Evolutionary conservation across 2,797 vertebrate species (phyloP), one percentile per base, ranked within the genome.

Genomic region (Tamandua tetradactyla): DNA sequence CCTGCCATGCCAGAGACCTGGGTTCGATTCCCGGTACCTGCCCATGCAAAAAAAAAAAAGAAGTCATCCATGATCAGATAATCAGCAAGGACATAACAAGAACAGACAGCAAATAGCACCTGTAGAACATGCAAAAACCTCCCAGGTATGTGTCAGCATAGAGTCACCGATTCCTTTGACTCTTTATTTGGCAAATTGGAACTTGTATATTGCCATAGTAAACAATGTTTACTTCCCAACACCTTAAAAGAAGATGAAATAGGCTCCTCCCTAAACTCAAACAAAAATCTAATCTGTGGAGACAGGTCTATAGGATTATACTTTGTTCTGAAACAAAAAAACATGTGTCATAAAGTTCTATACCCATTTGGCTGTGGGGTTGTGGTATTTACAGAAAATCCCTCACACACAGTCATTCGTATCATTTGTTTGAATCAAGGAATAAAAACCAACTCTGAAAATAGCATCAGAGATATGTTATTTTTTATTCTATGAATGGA

Each of bases 141-240:
- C 61, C 71, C 18, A 3, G 49, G 82, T 78, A 66, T 64, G 61
- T 49, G 66, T 89, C 86, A 55, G 25, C 27, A 55, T 1, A 13
- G 15, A 27, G 40, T 62, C 55, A 87, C 32, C 23, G 52, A 52
- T n/a, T 42, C 57, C 69, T 62, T 74, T 75, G 32, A 87, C 30
- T 78, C 55, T 86, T 80, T 30, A 75, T 78, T 90, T 91, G 66
- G 66, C 94, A 93, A 76, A 87, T 55, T 74, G 69, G 27, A 95
- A 84, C 94, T 87, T 93, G 75, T 64, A 42, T 85, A n/a, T 81
- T 91, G 95, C 42, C 66, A 93, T 89, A 95, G 72, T 30, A 76
- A 91, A 78, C 27, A 89, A 64, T 57, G 52, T 30, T 80, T 91
- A 72, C 93, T 80, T 94, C 85, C 91, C 80, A 93, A 22, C 68